Evolutionary conservation across 2,113 vertebrate genomes (phyloP), one percentile per base, ranked within the genome.

Genomic region (Crypturellus undulatus): DNA sequence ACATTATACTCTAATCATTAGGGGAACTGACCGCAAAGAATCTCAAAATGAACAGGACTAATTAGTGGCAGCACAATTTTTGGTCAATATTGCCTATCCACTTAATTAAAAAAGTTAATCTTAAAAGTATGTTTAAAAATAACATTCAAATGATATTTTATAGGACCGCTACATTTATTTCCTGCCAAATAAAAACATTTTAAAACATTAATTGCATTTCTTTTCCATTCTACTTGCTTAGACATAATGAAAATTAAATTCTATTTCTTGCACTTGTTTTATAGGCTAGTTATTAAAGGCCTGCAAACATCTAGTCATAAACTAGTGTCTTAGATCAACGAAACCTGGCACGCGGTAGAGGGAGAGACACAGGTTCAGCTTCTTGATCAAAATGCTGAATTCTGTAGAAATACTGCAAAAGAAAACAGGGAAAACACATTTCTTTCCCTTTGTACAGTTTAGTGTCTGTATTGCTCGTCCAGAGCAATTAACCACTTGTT

Each of bases 201-300:
- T 65, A 54, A 87, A 77, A 51, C 0, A 5, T n/a, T 83, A 67
- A 80, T 3, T 58, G 30, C 11, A 42, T 91, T 90, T 82, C 25
- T 80, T 59, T 40, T 52, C 36, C 69, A 36, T 47, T 71, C 4
- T 51, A 72, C 51, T 91, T 82, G 30, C 17, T 79, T 70, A 82
- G n/a, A 82, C 16, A 12, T 7, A 65, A 69, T 2, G 11, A 58
- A 84, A 89, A 93, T 40, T 10, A 56, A 65, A 82, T 82, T 91
- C 2, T 6, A 43, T 82, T 70, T 83, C 75, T 77, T 73, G 49
- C 62, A 91, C 62, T 73, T 63, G 30, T 59, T 96, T 93, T 87
- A 91, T 21, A 90, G 58, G 69, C 30, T 59, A 91, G 71, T 32
- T 81, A 34, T 63, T 95, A 68, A 75, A 43, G 70, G 49, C 54